Conservation (phyloP, 37 sponge, comb jelly and placozoan genomes). For the Ianthella basta region DNA sequence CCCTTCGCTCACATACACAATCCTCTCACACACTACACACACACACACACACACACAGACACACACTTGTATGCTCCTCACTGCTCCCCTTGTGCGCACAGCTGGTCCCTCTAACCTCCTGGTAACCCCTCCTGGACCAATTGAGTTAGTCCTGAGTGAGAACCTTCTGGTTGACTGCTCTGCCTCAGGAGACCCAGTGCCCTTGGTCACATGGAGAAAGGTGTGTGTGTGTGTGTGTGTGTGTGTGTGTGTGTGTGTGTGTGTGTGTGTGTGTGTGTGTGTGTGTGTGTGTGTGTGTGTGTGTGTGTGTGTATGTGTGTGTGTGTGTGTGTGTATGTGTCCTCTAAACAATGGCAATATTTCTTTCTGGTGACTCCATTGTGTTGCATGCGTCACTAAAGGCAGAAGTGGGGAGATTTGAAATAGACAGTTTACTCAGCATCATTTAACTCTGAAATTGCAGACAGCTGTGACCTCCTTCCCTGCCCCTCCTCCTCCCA, state of each 20-base stretch:
- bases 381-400: no score
- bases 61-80: no score
- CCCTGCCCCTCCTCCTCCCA: no score
- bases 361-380: no score
- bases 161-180: background rate
- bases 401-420: no score
- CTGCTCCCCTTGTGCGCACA: background rate
- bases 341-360: no score
- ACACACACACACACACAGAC: no score
- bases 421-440: no score
- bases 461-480: no score
- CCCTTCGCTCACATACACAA: no score
- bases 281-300: conserved; percentile 16
- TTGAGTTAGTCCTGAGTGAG: background rate
- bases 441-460: no score
- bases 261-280: conserved; percentile 27
- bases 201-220: background rate
- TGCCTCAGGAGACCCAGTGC: background rate
- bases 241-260: conserved; percentile 1
- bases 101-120: conserved; percentile 11
- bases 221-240: conserved; percentile 13
- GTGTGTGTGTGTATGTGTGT: conserved; percentile 14
- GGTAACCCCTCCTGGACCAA: conserved; percentile 9
- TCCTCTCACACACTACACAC: no score
- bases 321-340: conserved; percentile 8